Evolutionary conservation across 1,140 invertebrate genomes (phyloP), one percentile per base, ranked within the genome.

Genomic region (Atta cephalotes): DNA sequence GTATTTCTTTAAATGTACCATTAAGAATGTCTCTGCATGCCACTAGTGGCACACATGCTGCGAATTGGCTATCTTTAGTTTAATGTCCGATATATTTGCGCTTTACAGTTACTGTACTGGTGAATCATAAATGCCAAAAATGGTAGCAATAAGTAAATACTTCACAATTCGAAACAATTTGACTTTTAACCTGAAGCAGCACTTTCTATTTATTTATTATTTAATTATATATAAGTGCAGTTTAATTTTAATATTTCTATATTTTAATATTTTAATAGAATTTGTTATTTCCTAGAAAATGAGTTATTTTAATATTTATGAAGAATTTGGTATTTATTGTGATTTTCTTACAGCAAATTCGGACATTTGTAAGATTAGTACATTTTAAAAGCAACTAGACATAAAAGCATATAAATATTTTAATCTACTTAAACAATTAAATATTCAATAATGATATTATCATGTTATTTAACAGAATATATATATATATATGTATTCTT

Each of bases 161-260:
- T 31, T 72, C 10, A 58, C 28, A 74, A 51, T 12, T 72, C 10
- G 71, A 18, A 56, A 70, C 12, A 25, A 25, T 25, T 0, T 31
- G 51, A 14, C 71, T 31, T 72, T 25, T 25, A 25, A 25, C 16
- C 1, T 35, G 10, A 10, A 68, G 21, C 9, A 16, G 1, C 31
- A 35, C 21, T 21, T 72, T 72, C 6, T 53, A 53, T 56, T 58
- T 35, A 35, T 56, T 56, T 74, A 56, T 58, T 35, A 56, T 56
- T 56, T 74, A 56, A n/a, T 31, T 58, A 10, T 18, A 0, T 65
- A n/a, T 70, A 70, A 70, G 10, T 60, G 0, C 1, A 58, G 9
- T 2, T 58, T 49, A 49, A 45, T 70, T 70, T 70, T 70, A 31
- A 72, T 12, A 72, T 56, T 72, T 56, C n/a, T 18, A 35, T 31